Evolutionary conservation across 30 jellyfish, hydroid and myxozoan genomes (phyloP).

Genomic region (Chrysaora quinquecirrha): DNA sequence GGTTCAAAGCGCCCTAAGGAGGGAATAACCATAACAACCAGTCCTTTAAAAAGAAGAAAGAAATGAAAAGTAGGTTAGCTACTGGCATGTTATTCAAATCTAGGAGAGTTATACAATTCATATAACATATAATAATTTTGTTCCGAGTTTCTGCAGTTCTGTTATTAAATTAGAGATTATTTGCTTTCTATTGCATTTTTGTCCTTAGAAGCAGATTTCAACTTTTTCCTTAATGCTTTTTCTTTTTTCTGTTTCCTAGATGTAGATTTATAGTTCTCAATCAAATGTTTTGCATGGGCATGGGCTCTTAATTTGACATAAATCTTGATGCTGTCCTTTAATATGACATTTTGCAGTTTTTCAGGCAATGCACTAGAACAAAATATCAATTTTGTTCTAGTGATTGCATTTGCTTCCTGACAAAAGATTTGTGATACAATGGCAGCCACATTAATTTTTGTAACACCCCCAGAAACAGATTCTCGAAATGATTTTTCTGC

Average conservation of each 20-base stretch:
- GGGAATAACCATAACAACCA: slow-evolving; percentile 41
- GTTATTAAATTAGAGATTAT: too few species aligned
- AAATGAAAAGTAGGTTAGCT: neutral
- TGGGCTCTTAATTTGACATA: slow-evolving; percentile 18
- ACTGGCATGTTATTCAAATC: neutral
- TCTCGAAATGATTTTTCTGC: neutral
- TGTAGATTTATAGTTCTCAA: slow-evolving; percentile 16
- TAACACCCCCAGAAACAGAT: slow-evolving; percentile 10
- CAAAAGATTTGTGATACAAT: slow-evolving; percentile 12
- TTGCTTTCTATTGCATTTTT: too few species aligned
- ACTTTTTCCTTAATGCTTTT: slow-evolving; percentile 29
- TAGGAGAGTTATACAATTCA: neutral
- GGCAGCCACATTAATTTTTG: slow-evolving; percentile 32
- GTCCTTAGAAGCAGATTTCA: neutral
- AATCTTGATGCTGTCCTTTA: slow-evolving; percentile 16
- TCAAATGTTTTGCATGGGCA: slow-evolving; percentile 44
- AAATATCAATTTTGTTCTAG: slow-evolving; percentile 19
- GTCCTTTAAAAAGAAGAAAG: slow-evolving; percentile 38
- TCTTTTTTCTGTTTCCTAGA: slow-evolving; percentile 14
- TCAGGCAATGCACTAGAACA: neutral
- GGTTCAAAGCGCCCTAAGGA: slow-evolving; percentile 29
- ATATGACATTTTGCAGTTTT: neutral
- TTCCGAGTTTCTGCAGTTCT: too few species aligned
- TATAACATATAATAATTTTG: too few species aligned
- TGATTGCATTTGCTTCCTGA: slow-evolving; percentile 1